A percentile compares a stretch with the other conserved stretches of the same genome.
These are phyloP conservation scores for Clusia tigrina DNA, from an alignment of 2,888 invertebrate genomes.

Conservation along the genomic window DNA sequence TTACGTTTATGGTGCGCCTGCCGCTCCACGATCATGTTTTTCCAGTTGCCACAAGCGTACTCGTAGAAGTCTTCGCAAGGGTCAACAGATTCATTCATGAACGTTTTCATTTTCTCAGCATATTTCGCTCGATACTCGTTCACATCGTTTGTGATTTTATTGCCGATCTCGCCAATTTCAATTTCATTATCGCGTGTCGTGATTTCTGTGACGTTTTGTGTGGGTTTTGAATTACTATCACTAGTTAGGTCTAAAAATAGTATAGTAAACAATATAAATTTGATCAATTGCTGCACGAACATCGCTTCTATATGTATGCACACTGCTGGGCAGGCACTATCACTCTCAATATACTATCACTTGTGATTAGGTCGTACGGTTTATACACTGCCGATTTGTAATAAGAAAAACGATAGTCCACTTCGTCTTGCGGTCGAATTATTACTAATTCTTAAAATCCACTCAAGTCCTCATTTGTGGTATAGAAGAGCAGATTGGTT, in stretches of 20 bases:
- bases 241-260: not conserved
- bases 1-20: slow-evolving; percentile 45
- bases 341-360: no score
- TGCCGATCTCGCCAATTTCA: slow-evolving; percentile 14
- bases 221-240: not conserved
- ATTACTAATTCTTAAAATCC: no score
- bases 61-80: slow-evolving; percentile 61
- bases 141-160: slow-evolving; percentile 33
- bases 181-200: slow-evolving; percentile 1
- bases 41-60: slow-evolving; percentile 59
- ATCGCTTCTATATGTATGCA: no score
- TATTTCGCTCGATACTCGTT: slow-evolving; percentile 43
- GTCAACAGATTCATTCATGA: slow-evolving; percentile 52
- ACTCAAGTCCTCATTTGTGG: no score
- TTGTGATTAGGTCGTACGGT: no score
- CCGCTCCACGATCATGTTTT: slow-evolving; percentile 42
- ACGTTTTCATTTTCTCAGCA: slow-evolving; percentile 49
- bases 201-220: not conserved
- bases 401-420: no score
- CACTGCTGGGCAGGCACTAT: no score
- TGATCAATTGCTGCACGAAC: not conserved
- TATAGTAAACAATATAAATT: slow-evolving; percentile 5
- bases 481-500: no score
- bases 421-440: no score
- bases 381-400: no score